Evolutionary conservation across 2,113 vertebrate species (phyloP).

Genomic region (Onychostoma macrolepis): DNA sequence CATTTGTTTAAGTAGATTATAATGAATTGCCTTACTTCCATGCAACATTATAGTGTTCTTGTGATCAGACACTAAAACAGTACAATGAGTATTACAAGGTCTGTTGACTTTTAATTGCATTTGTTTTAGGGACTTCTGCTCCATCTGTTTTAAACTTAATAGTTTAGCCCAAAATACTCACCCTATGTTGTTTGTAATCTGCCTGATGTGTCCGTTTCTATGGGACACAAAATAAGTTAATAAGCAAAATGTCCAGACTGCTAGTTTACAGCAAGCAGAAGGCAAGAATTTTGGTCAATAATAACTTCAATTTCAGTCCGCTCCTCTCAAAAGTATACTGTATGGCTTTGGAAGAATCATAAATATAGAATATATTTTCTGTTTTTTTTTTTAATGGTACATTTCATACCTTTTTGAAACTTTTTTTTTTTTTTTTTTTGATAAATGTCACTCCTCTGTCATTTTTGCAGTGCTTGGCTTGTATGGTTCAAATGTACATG

Average conservation of each 20-base stretch:
- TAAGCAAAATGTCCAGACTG: not conserved
- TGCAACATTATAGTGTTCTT: not conserved
- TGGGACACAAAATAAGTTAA: not conserved
- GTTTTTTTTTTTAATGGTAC: not conserved
- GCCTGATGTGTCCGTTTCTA: not conserved
- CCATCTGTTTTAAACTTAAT: not conserved
- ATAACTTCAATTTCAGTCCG: not conserved
- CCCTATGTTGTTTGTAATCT: not conserved
- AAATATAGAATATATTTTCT: no score
- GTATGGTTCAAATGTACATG: not conserved
- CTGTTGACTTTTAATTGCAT: constrained; percentile 7
- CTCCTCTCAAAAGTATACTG: not conserved
- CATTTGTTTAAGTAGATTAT: constrained; percentile 23
- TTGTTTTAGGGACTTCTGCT: not conserved
- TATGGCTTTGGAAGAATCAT: not conserved
- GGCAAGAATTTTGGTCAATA: no score
- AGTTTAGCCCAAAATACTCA: not conserved
- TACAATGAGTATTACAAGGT: constrained; percentile 15
- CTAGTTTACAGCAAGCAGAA: not conserved
- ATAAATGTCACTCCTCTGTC: not conserved
- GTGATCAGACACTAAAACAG: not conserved
- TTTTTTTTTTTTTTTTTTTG: no score
- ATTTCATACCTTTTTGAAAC: not conserved
- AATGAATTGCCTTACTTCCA: not conserved
- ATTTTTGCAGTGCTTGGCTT: not conserved